Percentiles rank a stretch among this genome's conserved stretches.
Evolutionary conservation across 2,888 invertebrate genomes (phyloP).

Genomic region (Harmothoe impar): DNA sequence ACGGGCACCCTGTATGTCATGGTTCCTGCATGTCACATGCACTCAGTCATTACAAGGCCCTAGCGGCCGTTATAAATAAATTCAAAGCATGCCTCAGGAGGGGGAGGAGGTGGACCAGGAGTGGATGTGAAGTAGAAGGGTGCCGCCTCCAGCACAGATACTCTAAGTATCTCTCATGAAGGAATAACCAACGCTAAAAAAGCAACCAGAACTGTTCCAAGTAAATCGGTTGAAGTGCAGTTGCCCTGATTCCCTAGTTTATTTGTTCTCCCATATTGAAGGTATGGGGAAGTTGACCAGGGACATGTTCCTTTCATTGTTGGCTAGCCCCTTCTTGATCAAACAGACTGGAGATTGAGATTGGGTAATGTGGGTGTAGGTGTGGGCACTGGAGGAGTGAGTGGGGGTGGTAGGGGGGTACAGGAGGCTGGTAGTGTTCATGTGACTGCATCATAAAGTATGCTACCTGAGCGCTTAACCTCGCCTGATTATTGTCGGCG

Average conservation of each 20-base stretch:
- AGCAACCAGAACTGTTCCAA: not conserved
- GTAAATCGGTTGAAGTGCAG: not conserved
- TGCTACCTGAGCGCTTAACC: constrained; percentile 52
- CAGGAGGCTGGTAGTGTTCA: constrained; percentile 26
- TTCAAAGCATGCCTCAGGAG: not conserved
- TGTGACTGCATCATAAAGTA: constrained; percentile 43
- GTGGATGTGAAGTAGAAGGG: too few relatives aligned
- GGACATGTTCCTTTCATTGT: not conserved
- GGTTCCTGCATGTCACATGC: constrained; percentile 23
- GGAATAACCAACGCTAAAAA: not conserved
- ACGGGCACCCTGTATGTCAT: not conserved
- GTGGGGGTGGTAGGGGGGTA: not conserved
- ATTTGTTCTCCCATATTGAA: not conserved
- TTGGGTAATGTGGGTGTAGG: not conserved
- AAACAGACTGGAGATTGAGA: not conserved
- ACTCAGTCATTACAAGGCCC: not conserved
- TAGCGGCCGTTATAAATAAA: not conserved
- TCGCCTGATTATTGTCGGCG: constrained; percentile 35
- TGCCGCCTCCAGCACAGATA: too few relatives aligned
- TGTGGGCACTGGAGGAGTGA: not conserved
- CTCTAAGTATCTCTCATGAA: too few relatives aligned
- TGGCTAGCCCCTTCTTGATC: not conserved
- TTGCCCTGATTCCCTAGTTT: not conserved
- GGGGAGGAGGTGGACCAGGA: not conserved
- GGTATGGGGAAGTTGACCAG: not conserved